Evolutionary conservation across 2,113 vertebrate genomes (phyloP).

Genomic region (Dendropsophus ebraccatus): DNA sequence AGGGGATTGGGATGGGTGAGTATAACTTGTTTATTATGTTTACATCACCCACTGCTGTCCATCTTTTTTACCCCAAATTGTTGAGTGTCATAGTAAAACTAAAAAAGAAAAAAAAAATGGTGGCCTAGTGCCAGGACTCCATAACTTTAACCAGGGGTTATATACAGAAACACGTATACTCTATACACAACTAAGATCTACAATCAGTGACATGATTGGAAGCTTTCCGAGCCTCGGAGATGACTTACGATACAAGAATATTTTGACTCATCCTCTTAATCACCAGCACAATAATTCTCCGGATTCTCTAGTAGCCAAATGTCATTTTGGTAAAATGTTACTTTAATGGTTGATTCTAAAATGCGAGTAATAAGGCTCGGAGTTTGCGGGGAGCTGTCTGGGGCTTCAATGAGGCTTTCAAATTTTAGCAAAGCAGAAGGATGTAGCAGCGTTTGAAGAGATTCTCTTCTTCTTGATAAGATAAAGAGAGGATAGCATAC

Average conservation of each 20-base stretch:
- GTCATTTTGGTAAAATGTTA: constrained; percentile 29
- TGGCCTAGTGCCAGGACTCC: no score
- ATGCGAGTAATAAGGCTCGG: constrained; percentile 33
- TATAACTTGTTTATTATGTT: no score
- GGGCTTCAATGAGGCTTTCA: constrained; percentile 20
- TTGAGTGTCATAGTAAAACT: no score
- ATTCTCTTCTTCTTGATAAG: constrained; percentile 39
- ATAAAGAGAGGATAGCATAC: constrained; percentile 36
- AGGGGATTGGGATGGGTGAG: no score
- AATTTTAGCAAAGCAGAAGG: constrained; percentile 19
- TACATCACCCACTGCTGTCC: no score
- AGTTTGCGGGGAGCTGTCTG: background rate
- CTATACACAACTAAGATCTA: background rate
- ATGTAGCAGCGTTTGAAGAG: background rate
- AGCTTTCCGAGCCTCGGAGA: background rate
- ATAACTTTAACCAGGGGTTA: no score
- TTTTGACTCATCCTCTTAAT: background rate
- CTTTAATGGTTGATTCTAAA: constrained; percentile 31
- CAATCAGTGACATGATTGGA: background rate
- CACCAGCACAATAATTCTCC: background rate
- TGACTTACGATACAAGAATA: background rate
- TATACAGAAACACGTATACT: no score
- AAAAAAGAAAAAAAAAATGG: no score
- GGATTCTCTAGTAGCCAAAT: background rate
- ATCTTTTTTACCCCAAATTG: no score